These are phyloP conservation scores for Etia nguti DNA, from an alignment of 2,113 vertebrate species.

Conservation along the genomic window DNA sequence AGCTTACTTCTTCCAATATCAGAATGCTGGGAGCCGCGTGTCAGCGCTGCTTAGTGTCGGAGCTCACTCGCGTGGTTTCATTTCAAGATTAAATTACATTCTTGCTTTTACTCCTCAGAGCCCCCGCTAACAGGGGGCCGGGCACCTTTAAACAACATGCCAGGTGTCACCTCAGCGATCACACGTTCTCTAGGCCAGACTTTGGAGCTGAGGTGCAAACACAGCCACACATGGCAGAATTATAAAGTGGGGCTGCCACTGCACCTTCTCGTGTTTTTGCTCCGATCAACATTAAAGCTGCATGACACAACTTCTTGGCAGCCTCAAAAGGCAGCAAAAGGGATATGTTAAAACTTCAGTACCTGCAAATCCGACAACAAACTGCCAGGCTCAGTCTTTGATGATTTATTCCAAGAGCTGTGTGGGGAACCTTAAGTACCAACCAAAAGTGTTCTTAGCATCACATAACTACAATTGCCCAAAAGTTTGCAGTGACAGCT, in stretches of 20 bases:
- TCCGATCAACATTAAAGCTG: background rate
- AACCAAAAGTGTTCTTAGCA: background rate
- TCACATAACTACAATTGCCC: background rate
- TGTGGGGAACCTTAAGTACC: background rate
- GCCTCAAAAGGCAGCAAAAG: background rate
- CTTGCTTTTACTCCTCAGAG: background rate
- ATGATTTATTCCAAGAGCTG: background rate
- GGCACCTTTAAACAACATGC: background rate
- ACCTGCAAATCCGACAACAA: background rate
- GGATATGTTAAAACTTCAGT: background rate
- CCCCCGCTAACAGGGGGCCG: background rate
- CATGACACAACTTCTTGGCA: background rate
- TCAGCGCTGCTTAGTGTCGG: background rate
- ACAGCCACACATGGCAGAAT: background rate
- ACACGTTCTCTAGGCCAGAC: background rate
- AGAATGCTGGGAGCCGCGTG: background rate
- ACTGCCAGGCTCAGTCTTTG: background rate
- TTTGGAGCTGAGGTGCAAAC: background rate
- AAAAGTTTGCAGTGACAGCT: background rate
- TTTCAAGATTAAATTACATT: constrained; percentile 13
- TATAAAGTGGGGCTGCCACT: background rate
- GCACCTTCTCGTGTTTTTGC: background rate
- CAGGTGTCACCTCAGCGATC: background rate
- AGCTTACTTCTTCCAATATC: background rate
- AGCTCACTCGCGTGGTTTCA: background rate